A percentile compares a stretch with the other conserved stretches of the same genome.
Evolutionary conservation across 2,888 invertebrate species (phyloP).

Genomic region (Tenodera sinensis): DNA sequence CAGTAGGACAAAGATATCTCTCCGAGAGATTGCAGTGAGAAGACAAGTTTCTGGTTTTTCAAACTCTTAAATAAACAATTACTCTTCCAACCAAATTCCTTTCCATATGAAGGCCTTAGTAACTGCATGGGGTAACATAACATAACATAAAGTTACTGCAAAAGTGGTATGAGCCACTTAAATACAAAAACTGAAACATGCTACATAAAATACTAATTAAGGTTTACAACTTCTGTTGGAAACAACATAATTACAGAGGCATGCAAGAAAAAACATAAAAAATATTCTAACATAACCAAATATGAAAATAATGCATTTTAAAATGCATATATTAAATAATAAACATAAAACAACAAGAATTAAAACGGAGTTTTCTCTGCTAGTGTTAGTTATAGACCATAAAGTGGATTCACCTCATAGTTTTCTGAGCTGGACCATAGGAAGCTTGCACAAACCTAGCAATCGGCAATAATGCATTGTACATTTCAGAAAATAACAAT

Average conservation of each 20-base stretch:
- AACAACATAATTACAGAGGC: background rate
- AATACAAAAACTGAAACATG: background rate
- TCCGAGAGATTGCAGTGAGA: background rate
- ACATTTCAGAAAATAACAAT: background rate
- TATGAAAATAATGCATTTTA: background rate
- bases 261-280: background rate
- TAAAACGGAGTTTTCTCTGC: background rate
- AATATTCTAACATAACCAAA: background rate
- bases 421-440: background rate
- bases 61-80: background rate
- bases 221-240: background rate
- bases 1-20: background rate
- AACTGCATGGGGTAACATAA: background rate
- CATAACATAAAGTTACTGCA: background rate
- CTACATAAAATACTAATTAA: background rate
- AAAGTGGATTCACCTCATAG: background rate
- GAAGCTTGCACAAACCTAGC: background rate
- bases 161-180: background rate
- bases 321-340: background rate
- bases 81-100: background rate
- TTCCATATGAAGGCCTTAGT: background rate
- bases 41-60: background rate
- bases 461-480: background rate
- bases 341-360: background rate
- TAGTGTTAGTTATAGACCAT: background rate